A percentile compares a stretch with the other conserved stretches of the same genome.
Evolutionary conservation across 2,888 invertebrate genomes (phyloP).

Genomic region (Aricia artaxerxes): DNA sequence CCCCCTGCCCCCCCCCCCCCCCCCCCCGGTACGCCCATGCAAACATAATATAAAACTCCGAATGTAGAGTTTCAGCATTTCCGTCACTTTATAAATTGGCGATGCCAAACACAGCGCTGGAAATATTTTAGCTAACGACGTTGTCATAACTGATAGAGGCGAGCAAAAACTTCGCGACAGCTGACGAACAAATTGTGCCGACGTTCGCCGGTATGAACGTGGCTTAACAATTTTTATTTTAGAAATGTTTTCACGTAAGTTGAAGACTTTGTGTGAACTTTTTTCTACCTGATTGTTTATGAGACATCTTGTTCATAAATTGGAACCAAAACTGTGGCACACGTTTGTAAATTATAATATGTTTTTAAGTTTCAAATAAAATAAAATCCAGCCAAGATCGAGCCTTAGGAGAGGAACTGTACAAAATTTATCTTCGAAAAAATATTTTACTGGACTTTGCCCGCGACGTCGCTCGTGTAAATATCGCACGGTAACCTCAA

Average conservation of each 20-base stretch:
- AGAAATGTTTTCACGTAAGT: conserved; percentile 21
- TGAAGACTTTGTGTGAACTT: not conserved
- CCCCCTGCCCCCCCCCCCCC: too few species aligned
- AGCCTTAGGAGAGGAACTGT: not conserved
- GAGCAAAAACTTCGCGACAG: conserved; percentile 57
- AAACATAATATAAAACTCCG: too few species aligned
- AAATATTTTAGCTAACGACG: conserved; percentile 52
- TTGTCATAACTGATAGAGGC: conserved; percentile 60
- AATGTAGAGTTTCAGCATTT: conserved; percentile 2
- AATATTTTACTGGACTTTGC: too few species aligned
- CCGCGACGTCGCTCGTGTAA: too few species aligned
- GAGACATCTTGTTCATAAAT: not conserved
- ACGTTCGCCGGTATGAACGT: not conserved
- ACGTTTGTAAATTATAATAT: not conserved
- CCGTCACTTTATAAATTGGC: not conserved
- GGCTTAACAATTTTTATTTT: conserved; percentile 26
- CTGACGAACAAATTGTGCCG: conserved; percentile 55
- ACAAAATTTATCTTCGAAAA: not conserved
- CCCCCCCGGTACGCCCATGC: too few species aligned
- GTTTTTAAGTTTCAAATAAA: not conserved
- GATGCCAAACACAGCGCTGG: not conserved
- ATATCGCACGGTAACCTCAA: too few species aligned
- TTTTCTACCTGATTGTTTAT: conserved; percentile 2
- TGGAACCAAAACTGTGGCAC: not conserved
- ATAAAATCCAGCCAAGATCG: not conserved